Evolutionary conservation across 2,113 vertebrate species (phyloP).

Genomic region (Nothoprocta perdicaria): DNA sequence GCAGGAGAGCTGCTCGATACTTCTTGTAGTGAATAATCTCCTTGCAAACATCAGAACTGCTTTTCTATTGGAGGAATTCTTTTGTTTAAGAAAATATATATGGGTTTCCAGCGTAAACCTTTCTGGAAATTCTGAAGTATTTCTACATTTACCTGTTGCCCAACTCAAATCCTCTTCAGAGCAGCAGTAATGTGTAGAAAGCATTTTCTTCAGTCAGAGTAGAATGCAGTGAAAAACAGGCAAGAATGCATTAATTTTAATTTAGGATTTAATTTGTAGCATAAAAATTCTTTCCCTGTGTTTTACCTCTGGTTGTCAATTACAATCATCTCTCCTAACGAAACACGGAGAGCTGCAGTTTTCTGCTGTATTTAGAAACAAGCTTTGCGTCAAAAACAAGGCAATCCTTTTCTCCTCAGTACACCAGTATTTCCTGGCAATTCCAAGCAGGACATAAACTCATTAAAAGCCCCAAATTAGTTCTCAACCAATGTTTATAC

Average conservation of each 20-base stretch:
- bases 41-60: slow-evolving; percentile 1
- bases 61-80: slow-evolving; percentile 36
- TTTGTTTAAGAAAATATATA: slow-evolving; percentile 31
- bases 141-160: slow-evolving; percentile 21
- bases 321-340: neutral
- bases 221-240: neutral
- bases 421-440: neutral
- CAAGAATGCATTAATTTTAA: neutral
- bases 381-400: neutral
- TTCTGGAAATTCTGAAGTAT: slow-evolving; percentile 2
- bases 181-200: rapidly evolving
- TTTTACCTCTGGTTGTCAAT: neutral
- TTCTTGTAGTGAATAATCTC: slow-evolving; percentile 38
- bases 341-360: neutral
- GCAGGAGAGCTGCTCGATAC: neutral
- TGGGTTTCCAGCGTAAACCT: slow-evolving; percentile 1
- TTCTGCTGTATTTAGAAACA: neutral
- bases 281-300: neutral
- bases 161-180: neutral
- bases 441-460: neutral
- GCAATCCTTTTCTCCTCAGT: neutral
- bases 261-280: neutral
- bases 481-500: slow-evolving; percentile 40
- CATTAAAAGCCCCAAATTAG: neutral
- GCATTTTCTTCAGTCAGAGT: neutral